These are phyloP conservation scores for Eurytoma adleriae DNA, from an alignment of 2,888 invertebrate genomes.

Conservation along the genomic window DNA sequence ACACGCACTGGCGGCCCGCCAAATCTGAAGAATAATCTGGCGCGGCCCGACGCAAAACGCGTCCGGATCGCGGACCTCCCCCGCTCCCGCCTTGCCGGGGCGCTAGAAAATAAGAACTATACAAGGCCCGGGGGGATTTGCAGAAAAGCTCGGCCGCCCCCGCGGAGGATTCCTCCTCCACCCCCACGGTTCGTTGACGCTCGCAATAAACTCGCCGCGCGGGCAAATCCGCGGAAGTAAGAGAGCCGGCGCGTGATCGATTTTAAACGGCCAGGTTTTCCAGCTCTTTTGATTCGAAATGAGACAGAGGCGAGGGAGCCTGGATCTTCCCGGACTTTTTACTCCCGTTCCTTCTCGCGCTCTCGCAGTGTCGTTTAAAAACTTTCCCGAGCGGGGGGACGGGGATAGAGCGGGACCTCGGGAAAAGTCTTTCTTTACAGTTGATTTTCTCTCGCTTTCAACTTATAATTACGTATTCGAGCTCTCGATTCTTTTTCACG, in stretches of 20 bases:
- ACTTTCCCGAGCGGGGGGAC: slow-evolving; percentile 38
- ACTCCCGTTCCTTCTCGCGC: not conserved
- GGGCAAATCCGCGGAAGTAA: slow-evolving; percentile 11
- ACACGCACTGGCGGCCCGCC: slow-evolving; percentile 47
- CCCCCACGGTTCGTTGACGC: slow-evolving; percentile 1
- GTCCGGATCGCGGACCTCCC: slow-evolving; percentile 10
- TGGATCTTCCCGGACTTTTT: slow-evolving; percentile 12
- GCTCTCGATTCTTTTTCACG: slow-evolving; percentile 32
- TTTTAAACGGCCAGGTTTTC: slow-evolving; percentile 43
- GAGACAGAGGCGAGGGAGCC: slow-evolving; percentile 21
- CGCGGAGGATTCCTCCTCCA: slow-evolving; percentile 20
- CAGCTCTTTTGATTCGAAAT: slow-evolving; percentile 34
- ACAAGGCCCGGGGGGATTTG: no score
- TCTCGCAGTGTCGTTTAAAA: slow-evolving; percentile 35
- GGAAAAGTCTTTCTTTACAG: slow-evolving; percentile 36
- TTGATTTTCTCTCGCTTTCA: slow-evolving; percentile 37
- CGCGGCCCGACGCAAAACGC: slow-evolving; percentile 35
- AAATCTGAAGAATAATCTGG: slow-evolving; percentile 56
- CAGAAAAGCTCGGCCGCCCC: slow-evolving; percentile 3
- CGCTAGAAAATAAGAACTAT: slow-evolving; percentile 39
- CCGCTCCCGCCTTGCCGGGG: not conserved
- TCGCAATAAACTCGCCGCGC: slow-evolving; percentile 34
- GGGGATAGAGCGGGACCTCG: slow-evolving; percentile 27
- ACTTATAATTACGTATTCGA: slow-evolving; percentile 51
- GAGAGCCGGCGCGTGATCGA: slow-evolving; percentile 34